Base-by-base conservation (phyloP, 2,113 vertebrate genomes). In the Xiphophorus couchianus region DNA sequence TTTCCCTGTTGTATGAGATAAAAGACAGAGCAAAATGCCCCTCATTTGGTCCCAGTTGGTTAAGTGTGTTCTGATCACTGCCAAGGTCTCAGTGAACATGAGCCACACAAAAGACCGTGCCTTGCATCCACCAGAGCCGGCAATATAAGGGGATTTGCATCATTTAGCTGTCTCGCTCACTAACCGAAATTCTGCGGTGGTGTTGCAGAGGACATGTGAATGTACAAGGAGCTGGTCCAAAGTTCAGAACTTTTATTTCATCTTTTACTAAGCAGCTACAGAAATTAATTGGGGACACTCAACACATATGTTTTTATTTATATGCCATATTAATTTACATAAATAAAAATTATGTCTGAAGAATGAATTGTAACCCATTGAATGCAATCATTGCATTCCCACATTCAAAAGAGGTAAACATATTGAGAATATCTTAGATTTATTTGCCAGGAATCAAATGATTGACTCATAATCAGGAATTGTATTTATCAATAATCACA, bases 41-140 rank as follows among this genome's bases (percentile, higher is more conserved):
- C 91, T 93, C 78, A 60, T 85, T 86, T 88, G 89, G 90, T 94
- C 93, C 93, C 94, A 94, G 93, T 92, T 93, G 94, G 92, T 90
- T 93, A 90, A 92, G 91, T 88, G 92, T 81, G 89, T 91, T 88
- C 89, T 88, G 89, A 92, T 94, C 92, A 91, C 90, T 93, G 91
- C 89, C 91, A 94, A 93, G 93, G 92, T 91, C 92, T 92, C 85
- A 78, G 85, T 88, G 90, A 94, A 82, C 86, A 85, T 61, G 73
- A 88, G 87, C 82, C 87, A 75, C 89, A 90, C 87, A 85, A 84
- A 91, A 85, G 86, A 73, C 88, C 54, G 71, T 90, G 91, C 88
- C 88, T 91, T 88, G 84, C 84, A 89, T 87, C 87, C 90, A 93
- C 89, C 78, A 77, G 66, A 33, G 84, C 85, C 84, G 83, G 85